These are phyloP conservation scores for Lanistes nyassanus DNA, from an alignment of 1,140 invertebrate genomes.

Conservation along the genomic window DNA sequence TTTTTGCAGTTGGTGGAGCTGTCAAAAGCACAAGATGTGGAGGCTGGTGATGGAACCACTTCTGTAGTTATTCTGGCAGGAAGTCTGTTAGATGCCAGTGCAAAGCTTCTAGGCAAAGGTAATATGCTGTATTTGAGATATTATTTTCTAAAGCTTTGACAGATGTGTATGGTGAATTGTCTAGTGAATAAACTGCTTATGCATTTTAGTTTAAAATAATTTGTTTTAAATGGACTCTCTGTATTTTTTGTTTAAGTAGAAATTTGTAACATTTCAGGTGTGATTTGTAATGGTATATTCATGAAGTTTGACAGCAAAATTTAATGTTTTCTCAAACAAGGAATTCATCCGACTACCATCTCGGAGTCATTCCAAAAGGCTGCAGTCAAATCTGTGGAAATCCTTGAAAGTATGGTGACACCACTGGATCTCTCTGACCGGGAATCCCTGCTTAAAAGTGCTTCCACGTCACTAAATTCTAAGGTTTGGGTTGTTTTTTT, in stretches of 20 bases:
- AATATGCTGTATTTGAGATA: too few relatives aligned
- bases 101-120: conserved; percentile 90
- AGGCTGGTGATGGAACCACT: conserved; percentile 99
- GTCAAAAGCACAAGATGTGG: conserved; percentile 97
- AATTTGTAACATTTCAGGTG: too few relatives aligned
- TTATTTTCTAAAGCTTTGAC: too few relatives aligned
- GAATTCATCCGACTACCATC: conserved; percentile 97
- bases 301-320: too few relatives aligned
- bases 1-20: conserved; percentile 89
- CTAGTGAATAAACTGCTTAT: too few relatives aligned
- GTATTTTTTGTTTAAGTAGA: too few relatives aligned
- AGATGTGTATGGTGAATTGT: too few relatives aligned
- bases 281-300: too few relatives aligned
- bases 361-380: conserved; percentile 97
- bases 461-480: conserved; percentile 97
- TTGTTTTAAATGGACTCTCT: too few relatives aligned
- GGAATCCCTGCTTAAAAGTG: conserved; percentile 90
- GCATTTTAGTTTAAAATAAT: too few relatives aligned
- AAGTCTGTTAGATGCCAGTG: conserved; percentile 91
- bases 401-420: conserved; percentile 86
- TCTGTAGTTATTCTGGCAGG: conserved; percentile 97
- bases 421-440: conserved; percentile 89
- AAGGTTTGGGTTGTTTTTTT: conserved; percentile 75
- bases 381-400: conserved; percentile 84
- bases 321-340: conserved; percentile 46